phyloP scores from a whole-genome alignment of 2,888 invertebrate genomes.

The Axea sp. region DNA sequence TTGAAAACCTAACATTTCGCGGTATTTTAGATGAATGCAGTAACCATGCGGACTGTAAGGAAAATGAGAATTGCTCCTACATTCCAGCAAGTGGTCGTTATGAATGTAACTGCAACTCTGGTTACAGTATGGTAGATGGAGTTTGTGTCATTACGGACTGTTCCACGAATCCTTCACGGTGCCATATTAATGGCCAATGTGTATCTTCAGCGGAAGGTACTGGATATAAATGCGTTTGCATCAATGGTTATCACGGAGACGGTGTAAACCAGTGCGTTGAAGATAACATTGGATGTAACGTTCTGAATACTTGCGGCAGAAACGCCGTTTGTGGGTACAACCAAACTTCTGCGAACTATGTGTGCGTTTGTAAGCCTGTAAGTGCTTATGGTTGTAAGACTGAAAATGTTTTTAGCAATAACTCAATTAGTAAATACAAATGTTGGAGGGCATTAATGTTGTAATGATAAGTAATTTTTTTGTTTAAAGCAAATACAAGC shows the following conservation, averaged over 20 bases:
- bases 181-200: slow-evolving; percentile 82
- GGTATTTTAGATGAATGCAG: slow-evolving; percentile 83
- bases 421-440: no score
- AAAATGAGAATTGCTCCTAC: slow-evolving; percentile 87
- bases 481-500: no score
- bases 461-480: no score
- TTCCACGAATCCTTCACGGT: slow-evolving; percentile 78
- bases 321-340: slow-evolving; percentile 86
- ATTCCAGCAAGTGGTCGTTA: slow-evolving; percentile 82
- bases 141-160: slow-evolving; percentile 74
- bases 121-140: slow-evolving; percentile 81
- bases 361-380: slow-evolving; percentile 74
- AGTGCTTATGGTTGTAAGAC: no score
- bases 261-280: slow-evolving; percentile 75
- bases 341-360: slow-evolving; percentile 72
- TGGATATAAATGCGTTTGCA: slow-evolving; percentile 84
- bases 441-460: no score
- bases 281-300: slow-evolving; percentile 83
- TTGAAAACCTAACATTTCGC: no score
- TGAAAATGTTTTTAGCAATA: no score
- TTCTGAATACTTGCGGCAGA: slow-evolving; percentile 87
- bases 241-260: slow-evolving; percentile 81
- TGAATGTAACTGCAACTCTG: slow-evolving; percentile 89
- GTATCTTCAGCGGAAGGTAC: slow-evolving; percentile 65
- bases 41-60: slow-evolving; percentile 84